Base-by-base conservation (phyloP, 2,113 vertebrate genomes). In the Cebidichthys violaceus region DNA sequence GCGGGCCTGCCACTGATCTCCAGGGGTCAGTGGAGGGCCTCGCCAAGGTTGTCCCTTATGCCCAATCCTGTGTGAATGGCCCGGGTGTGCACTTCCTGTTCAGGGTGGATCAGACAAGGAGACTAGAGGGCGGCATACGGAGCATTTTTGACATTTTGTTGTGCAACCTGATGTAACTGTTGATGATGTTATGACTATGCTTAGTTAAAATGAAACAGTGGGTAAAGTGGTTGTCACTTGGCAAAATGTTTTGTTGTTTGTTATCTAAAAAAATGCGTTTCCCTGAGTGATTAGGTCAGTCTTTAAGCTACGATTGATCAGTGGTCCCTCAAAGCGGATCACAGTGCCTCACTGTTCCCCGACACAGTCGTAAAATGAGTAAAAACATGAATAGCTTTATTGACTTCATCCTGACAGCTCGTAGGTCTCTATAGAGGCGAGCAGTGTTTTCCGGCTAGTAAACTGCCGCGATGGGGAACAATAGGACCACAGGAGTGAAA, bases 401-500 rank as follows among this genome's bases (percentile, higher is more conserved):
- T 90, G 87, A 92, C 86, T 86, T 87, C 69, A 43, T 79, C 81
- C 81, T 79, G 73, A 87, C 86, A 84, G 89, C 82, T 84, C 41
- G 76, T 74, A 70, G 81, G 83, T 89, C 88, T 73, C 55, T 81
- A 89, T 72, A 89, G 90, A 92, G 83, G 72, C 60, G n/a, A 86
- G 86, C 81, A 75, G 88, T 90, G 89, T 92, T 91, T 92, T 91
- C 82, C 74, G 39, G 84, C 81, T 75, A 83, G 87, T 85, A 84
- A 91, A 90, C 86, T 81, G 83, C 86, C 82, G 75, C 73, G 47
- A 22, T 33, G 37, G 77, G 83, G 90, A 87, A 92, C 88, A 92
- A 91, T 89, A 73, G 82, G 87, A 85, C 85, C 89, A 86, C 86
- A 90, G 80, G 89, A 90, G 88, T 88, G 83, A 90, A 92, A 92